Conservation (phyloP, 37 sponge, comb jelly and placozoan species). For the Geodia barretti region DNA sequence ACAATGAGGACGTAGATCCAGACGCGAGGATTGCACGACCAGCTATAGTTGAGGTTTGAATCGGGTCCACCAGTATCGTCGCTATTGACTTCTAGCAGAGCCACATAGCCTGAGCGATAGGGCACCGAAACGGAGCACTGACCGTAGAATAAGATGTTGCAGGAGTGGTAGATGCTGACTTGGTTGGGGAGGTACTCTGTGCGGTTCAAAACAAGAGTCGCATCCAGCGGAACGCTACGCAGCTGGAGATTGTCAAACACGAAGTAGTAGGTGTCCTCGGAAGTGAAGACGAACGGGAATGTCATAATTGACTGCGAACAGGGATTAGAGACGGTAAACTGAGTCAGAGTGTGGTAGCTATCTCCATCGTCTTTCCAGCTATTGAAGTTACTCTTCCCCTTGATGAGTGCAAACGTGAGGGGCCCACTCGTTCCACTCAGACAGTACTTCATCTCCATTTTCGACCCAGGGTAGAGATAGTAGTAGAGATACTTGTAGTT, state of each 20-base stretch:
- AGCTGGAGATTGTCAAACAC: not conserved
- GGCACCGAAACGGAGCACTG: not conserved
- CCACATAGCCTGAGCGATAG: not conserved
- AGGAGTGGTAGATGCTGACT: not conserved
- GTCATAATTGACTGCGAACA: not conserved
- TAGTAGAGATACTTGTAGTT: conserved; percentile 21
- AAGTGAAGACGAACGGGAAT: not conserved
- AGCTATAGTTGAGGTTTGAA: not conserved
- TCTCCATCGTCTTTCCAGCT: conserved; percentile 16
- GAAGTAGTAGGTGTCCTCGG: conserved; percentile 34
- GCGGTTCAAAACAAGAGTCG: conserved; percentile 15
- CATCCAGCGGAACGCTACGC: not conserved
- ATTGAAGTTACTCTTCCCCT: conserved; percentile 33
- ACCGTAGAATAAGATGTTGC: not conserved
- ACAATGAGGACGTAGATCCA: conserved; percentile 35
- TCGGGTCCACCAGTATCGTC: not conserved
- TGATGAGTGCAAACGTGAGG: conserved; percentile 15
- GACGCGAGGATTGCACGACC: conserved; percentile 28
- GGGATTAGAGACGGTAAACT: not conserved
- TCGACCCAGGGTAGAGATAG: conserved; percentile 37
- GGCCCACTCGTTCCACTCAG: not conserved
- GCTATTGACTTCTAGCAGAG: not conserved
- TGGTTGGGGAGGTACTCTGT: not conserved
- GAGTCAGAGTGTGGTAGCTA: not conserved
- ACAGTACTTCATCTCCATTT: conserved; percentile 2